Evolutionary conservation across 2,888 invertebrate species (phyloP), one percentile per base, ranked within the genome.

Genomic region (Polyploca ridens): DNA sequence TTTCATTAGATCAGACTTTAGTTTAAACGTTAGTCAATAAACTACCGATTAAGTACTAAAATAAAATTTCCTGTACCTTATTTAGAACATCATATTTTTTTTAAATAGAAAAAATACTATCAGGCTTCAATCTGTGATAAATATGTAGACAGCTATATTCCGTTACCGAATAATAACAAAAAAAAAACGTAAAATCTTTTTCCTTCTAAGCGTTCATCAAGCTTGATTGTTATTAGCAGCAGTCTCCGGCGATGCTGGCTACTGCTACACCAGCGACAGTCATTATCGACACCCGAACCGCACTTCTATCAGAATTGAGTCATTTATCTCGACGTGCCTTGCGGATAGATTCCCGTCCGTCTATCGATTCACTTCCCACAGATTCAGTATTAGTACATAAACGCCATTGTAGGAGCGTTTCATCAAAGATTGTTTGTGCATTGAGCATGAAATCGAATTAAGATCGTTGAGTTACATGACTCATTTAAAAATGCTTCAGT

Each of bases 311-410:
- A 70, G 76, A 78, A 83, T 81, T 73, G 79, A 76, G 74, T 77
- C 81, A 83, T 86, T 86, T 83, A 80, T 85, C 79, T 78, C 73
- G 61, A 64, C 64, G 63, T 66, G 67, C 72, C 66, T 62, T 44
- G 46, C 33, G 14, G 19, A n/a, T n/a, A n/a, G n/a, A 49, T 33
- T 62, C n/a, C 62, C 46, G 64, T 64, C 33, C 41, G 62, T 64
- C 67, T 69, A 70, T 71, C 67, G 68, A 66, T 68, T 69, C 33
- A 58, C 58, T 33, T 58, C 41, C 14, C 38, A 16, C 35, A 33
- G 60, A 16, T n/a, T 38, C 35, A 64, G 64, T 66, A 57, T 64
- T 68, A 66, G 65, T 66, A 49, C 46, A 65, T 62, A 68, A 63
- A 64, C 66, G 62, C 57, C 46, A 63, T 70, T 71, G 62, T 65